Percentiles rank a stretch among this genome's conserved stretches.
Conservation (phyloP, 2,888 invertebrate species). For the Mactromeris polynyma region DNA sequence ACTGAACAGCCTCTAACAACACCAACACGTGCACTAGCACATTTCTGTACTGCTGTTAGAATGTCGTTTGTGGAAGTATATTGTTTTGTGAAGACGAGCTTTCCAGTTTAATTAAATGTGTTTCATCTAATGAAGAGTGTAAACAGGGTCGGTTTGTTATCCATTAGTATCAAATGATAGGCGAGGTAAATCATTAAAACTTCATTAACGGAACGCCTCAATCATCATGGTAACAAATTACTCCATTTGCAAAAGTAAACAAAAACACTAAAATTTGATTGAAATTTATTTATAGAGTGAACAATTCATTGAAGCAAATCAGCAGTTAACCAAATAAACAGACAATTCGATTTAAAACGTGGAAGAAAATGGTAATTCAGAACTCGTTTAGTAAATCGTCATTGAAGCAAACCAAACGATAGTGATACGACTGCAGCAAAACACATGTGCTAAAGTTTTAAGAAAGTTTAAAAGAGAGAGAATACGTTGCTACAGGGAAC, state of each 20-base stretch:
- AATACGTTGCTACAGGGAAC: no score
- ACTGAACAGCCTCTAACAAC: no score
- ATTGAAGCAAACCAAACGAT: no score
- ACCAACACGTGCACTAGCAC: no score
- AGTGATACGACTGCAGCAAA: no score
- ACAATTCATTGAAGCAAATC: neutral
- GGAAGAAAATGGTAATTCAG: no score
- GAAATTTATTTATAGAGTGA: neutral
- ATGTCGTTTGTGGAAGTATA: no score
- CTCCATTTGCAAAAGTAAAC: neutral
- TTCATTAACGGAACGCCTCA: neutral
- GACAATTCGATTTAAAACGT: neutral
- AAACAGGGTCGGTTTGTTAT: neutral
- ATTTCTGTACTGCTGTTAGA: no score
- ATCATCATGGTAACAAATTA: neutral
- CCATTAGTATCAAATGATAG: constrained; percentile 14
- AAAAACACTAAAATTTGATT: neutral
- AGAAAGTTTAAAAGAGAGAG: no score
- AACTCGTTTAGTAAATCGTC: no score
- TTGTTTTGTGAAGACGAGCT: neutral
- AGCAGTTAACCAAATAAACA: neutral
- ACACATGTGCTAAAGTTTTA: no score
- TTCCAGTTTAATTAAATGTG: neutral
- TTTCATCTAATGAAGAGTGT: neutral
- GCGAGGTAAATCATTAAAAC: constrained; percentile 24